Evolutionary conservation across 2,888 invertebrate species (phyloP).

Genomic region (Sycophila texana): DNA sequence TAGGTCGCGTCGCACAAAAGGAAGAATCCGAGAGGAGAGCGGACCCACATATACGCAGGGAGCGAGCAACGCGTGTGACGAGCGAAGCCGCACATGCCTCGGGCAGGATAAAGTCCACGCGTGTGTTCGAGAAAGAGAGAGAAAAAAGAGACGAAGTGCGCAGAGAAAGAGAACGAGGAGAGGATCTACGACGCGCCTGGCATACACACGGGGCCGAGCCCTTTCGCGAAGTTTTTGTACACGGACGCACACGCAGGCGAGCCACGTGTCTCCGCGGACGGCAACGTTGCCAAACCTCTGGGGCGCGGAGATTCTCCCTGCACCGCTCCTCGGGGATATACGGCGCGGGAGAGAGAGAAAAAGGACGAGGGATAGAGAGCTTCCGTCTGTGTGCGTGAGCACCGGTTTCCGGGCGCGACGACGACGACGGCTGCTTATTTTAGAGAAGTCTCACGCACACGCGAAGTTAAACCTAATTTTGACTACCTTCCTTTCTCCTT

Average conservation of each 20-base stretch:
- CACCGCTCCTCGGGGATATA: neutral
- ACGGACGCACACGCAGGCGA: neutral
- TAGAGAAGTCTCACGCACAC: conserved; percentile 31
- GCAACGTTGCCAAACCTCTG: conserved; percentile 9
- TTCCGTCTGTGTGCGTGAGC: neutral
- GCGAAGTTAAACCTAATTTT: conserved; percentile 46
- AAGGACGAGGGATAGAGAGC: no score
- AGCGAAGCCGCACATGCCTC: neutral
- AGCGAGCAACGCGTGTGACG: neutral
- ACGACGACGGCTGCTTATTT: conserved; percentile 19
- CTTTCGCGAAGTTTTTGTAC: conserved; percentile 39
- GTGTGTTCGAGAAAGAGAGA: neutral
- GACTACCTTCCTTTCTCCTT: conserved; percentile 44
- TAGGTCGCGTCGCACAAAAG: conserved; percentile 47
- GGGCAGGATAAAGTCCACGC: neutral
- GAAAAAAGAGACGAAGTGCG: neutral
- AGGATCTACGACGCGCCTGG: neutral
- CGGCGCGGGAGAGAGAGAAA: no score
- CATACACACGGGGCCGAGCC: conserved; percentile 30
- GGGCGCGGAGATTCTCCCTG: neutral
- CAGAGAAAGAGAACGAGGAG: neutral
- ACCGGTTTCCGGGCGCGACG: conserved; percentile 48
- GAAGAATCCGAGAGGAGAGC: conserved; percentile 28
- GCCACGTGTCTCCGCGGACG: conserved; percentile 28
- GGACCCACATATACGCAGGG: conserved; percentile 15